Base-by-base conservation (phyloP, 2,113 vertebrate genomes). In the Verasper variegatus region DNA sequence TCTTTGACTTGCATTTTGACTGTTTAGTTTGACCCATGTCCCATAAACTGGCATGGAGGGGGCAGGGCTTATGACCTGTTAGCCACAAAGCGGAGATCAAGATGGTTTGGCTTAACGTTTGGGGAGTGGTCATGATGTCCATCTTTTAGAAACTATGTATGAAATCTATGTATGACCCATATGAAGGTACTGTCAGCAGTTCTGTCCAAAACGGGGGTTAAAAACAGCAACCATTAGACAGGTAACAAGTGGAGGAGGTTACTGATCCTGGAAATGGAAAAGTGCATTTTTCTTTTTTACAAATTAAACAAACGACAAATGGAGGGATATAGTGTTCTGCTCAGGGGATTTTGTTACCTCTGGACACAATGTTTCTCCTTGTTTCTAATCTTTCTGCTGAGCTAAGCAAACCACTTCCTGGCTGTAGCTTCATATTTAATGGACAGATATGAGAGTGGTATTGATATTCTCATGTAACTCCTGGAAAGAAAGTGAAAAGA, bases 381-480 rank as follows among this genome's bases (percentile, higher is more conserved):
- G 7, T 24, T n/a, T 27, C 21, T 21, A 20, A 15, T 57, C 35
- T 58, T 23, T 26, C 35, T 24, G 23, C 57, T 61, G 57, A 23
- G 57, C 68, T 58, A 12, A 47, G 37, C 37, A 58, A 26, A 70
- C 51, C n/a, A 57, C 23, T 40, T 57, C 52, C 37, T 57, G 31
- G 8, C 31, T 58, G 3, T 21, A 27, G 37, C 55, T 59, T 59
- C 55, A 59, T 59, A 70, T 58, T 47, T 70, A 70, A 70, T 70
- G 40, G 40, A 47, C 12, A 27, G 5, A 70, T 27, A 14, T 59
- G 35, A 70, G 24, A 70, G 55, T 59, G 54, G 3, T 70, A 59
- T 70, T 47, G 68, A 70, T 70, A 18, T 42, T 57, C 21, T 56
- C n/a, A 40, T 69, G 10, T 15, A 45, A 27, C 10, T 24, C 67